Base-by-base conservation (phyloP, 2,888 invertebrate species). In the Papilio protenor region DNA sequence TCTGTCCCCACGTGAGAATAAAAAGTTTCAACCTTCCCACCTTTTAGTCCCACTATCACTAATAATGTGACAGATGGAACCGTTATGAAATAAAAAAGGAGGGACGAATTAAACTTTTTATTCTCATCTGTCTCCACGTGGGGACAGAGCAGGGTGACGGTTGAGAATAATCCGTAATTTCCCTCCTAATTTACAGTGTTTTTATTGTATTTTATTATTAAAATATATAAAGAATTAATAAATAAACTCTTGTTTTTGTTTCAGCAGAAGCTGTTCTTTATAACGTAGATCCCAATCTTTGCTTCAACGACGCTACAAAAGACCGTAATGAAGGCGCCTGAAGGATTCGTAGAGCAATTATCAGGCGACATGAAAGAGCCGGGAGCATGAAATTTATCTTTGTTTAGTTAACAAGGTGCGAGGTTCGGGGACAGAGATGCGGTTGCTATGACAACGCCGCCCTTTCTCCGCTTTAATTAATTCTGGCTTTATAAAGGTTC, bases 371-470 rank as follows among this genome's bases (percentile, higher is more conserved):
- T 70, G 52, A 75, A 70, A 57, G 69, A 33, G 77, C 61, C 61
- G 64, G 27, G 76, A 69, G 73, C 73, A 45, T 61, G 71, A 66
- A 75, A 78, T 78, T 78, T 66, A 71, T 78, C 78, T 75, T 75
- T 75, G 78, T 75, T 78, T 75, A 72, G 71, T 72, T 78, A 78
- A 78, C 78, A 78, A 78, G 78, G 66, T 66, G 75, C 64, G 45
- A 47, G 72, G 64, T 75, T 69, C 55, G 47, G 45, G 73, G 47
- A 45, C 77, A 75, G 66, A 78, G 49, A 61, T 55, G 57, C 59
- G 66, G 76, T 81, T 74, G 71, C 72, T 73, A 77, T 78, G 77
- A 66, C 75, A n/a, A 79, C 81, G 40, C 8, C 70, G 47, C 64
- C 77, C 33, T 55, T 59, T 45, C 72, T n/a, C 23, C 27, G 49